These are phyloP conservation scores for Cololabis saira DNA, from an alignment of 2,113 vertebrate genomes.

Conservation along the genomic window DNA sequence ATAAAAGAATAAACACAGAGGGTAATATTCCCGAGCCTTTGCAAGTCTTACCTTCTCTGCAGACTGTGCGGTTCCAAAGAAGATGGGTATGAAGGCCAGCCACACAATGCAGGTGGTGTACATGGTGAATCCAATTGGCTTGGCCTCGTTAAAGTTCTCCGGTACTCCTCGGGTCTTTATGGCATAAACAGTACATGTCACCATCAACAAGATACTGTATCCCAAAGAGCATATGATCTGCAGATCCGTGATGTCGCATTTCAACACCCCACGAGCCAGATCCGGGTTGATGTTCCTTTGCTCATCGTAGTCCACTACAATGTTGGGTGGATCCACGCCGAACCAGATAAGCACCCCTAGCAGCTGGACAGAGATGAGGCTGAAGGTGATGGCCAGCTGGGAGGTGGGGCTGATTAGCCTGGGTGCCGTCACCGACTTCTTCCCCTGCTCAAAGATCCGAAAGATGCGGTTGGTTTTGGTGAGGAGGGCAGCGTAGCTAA, in stretches of 20 bases:
- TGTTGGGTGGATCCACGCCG: constrained; percentile 93
- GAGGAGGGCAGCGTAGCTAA: constrained; percentile 94
- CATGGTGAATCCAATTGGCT: constrained; percentile 98
- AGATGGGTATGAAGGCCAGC: constrained; percentile 98
- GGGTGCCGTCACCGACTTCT: constrained; percentile 93
- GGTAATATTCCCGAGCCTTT: too few species aligned
- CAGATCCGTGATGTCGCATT: constrained; percentile 97
- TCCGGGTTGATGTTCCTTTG: constrained; percentile 92
- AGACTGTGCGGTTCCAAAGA: constrained; percentile 97
- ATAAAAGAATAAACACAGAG: too few species aligned
- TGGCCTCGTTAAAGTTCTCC: constrained; percentile 98
- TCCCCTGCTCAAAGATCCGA: constrained; percentile 96
- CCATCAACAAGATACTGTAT: constrained; percentile 97
- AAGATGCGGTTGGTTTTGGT: constrained; percentile 98
- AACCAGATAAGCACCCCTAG: constrained; percentile 96
- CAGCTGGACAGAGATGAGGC: constrained; percentile 93
- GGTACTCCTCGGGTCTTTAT: constrained; percentile 98
- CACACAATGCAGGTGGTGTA: constrained; percentile 98
- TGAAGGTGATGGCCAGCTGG: constrained; percentile 93
- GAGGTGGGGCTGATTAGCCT: constrained; percentile 94
- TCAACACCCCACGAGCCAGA: constrained; percentile 90
- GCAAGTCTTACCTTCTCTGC: constrained; percentile 91
- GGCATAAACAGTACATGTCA: constrained; percentile 97
- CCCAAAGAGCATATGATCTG: constrained; percentile 97
- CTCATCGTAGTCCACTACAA: constrained; percentile 93